A percentile compares a stretch with the other conserved stretches of the same genome.
These are phyloP conservation scores for Piaya cayana DNA, from an alignment of 2,113 vertebrate species.

Conservation along the genomic window DNA sequence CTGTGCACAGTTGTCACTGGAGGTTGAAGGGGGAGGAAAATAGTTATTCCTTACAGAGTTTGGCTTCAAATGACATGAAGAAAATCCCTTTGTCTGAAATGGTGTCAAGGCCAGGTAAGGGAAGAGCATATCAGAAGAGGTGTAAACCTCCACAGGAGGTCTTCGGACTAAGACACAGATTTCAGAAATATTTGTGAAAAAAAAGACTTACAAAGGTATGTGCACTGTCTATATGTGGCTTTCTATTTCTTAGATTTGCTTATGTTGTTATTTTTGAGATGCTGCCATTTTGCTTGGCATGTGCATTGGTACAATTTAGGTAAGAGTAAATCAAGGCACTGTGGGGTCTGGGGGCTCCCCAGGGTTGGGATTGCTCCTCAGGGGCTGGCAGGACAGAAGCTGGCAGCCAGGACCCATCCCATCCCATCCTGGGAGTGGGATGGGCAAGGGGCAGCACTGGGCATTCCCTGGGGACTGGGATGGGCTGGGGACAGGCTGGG, in stretches of 20 bases:
- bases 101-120: background rate
- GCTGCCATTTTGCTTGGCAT: background rate
- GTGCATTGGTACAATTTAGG: background rate
- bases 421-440: background rate
- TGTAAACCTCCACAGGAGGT: background rate
- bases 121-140: background rate
- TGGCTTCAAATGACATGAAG: background rate
- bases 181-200: background rate
- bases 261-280: background rate
- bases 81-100: background rate
- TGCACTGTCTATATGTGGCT: background rate
- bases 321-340: background rate
- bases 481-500: background rate
- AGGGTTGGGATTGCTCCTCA: background rate
- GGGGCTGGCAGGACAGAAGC: background rate
- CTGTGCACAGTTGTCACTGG: background rate
- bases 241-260: background rate
- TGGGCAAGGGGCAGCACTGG: background rate
- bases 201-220: background rate
- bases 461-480: background rate
- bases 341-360: background rate
- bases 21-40: background rate
- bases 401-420: background rate
- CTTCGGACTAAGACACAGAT: background rate
- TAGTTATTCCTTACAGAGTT: background rate